These are phyloP conservation scores for Manis crassicaudata DNA, from an alignment of 2,797 vertebrate species.

Conservation along the genomic window DNA sequence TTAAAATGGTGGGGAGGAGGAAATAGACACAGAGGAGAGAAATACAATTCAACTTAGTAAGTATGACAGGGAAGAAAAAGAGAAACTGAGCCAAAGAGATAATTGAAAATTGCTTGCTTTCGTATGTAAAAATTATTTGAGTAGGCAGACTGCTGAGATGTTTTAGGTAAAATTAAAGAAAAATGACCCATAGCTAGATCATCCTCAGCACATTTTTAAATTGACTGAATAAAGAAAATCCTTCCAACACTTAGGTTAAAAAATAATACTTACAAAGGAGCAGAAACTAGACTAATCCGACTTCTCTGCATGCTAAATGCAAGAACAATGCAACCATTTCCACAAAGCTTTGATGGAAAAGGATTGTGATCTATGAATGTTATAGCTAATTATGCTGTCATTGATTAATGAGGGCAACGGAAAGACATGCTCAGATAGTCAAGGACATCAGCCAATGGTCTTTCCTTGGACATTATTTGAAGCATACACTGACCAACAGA, in stretches of 20 bases:
- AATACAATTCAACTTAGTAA: not conserved
- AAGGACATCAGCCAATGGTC: not conserved
- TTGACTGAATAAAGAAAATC: constrained; percentile 27
- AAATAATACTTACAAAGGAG: not conserved
- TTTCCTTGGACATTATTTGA: constrained; percentile 3
- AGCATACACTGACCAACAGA: not conserved
- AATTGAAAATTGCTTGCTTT: not conserved
- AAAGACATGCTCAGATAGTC: not conserved
- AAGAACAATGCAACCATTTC: not conserved
- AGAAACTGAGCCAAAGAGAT: not conserved
- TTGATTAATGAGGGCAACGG: constrained; percentile 10
- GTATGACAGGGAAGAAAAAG: not conserved
- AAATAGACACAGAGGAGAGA: not conserved
- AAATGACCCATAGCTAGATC: not conserved
- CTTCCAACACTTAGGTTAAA: not conserved
- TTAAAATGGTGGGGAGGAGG: not conserved
- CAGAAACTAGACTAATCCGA: not conserved
- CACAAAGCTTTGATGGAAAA: constrained; percentile 3
- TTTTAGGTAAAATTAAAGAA: not conserved
- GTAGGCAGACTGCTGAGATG: not conserved
- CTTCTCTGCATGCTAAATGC: not conserved
- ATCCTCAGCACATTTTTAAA: not conserved
- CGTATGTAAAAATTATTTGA: not conserved
- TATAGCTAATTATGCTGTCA: not conserved
- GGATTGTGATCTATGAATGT: not conserved